Percentiles rank a stretch among this genome's conserved stretches.
Conservation (phyloP, 2,113 vertebrate genomes). For the Apteryx owenii region DNA sequence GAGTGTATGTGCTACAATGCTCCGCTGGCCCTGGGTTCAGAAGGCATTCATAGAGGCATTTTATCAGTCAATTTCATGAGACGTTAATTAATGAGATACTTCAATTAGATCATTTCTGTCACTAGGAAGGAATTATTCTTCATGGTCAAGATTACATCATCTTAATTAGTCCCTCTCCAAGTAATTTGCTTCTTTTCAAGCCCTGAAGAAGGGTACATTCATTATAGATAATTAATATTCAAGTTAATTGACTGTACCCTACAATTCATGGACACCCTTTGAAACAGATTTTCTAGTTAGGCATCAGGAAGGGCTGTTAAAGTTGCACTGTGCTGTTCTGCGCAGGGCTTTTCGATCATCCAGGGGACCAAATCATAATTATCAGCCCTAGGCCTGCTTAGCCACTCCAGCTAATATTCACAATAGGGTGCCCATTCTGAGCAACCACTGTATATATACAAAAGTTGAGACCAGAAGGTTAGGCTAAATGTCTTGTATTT, state of each 20-base stretch:
- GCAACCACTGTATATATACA: not conserved
- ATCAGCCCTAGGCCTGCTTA: constrained; percentile 30
- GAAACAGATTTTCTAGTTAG: constrained; percentile 64
- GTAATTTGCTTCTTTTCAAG: constrained; percentile 79
- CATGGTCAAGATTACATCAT: constrained; percentile 81
- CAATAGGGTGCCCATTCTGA: constrained; percentile 14
- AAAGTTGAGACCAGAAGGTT: constrained; percentile 38
- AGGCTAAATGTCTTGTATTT: constrained; percentile 39
- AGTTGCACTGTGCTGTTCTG: constrained; percentile 13
- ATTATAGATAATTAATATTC: constrained; percentile 84
- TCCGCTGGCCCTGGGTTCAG: constrained; percentile 56
- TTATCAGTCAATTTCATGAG: constrained; percentile 79
- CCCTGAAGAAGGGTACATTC: constrained; percentile 77
- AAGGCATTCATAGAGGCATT: constrained; percentile 72
- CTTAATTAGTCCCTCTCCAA: constrained; percentile 81
- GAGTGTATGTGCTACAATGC: constrained; percentile 46
- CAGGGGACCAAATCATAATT: not conserved
- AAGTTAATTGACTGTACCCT: constrained; percentile 78
- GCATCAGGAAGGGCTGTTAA: constrained; percentile 26
- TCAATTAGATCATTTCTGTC: constrained; percentile 82
- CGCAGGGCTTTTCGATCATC: not conserved
- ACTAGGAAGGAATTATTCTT: constrained; percentile 79
- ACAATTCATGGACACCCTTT: constrained; percentile 68
- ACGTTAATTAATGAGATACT: constrained; percentile 81
- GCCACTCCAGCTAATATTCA: constrained; percentile 23